A percentile compares a stretch with the other conserved stretches of the same genome.
phyloP scores from a whole-genome alignment of 2,797 vertebrate genomes.

The Ctenopoma kingsleyae region DNA sequence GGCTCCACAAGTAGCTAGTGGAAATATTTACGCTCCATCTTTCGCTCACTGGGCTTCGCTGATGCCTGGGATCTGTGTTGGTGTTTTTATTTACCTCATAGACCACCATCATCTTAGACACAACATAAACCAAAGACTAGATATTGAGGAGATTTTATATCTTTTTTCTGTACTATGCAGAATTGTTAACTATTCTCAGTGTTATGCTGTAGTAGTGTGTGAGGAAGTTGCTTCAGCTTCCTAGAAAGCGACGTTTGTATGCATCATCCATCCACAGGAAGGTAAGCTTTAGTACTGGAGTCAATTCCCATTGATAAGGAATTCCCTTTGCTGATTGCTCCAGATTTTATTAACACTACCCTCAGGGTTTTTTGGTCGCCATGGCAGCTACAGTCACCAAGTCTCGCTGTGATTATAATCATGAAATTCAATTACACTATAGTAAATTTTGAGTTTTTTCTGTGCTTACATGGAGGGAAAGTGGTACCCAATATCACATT shows the following conservation, averaged over 20 bases:
- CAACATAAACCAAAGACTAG: slow-evolving; percentile 44
- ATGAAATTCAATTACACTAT: slow-evolving; percentile 53
- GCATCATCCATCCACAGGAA: slow-evolving; percentile 50
- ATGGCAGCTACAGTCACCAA: slow-evolving; percentile 51
- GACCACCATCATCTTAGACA: slow-evolving; percentile 59
- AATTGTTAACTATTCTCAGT: slow-evolving; percentile 34
- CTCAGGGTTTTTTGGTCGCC: slow-evolving; percentile 51
- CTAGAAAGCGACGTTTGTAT: slow-evolving; percentile 61
- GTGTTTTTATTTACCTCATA: slow-evolving; percentile 66
- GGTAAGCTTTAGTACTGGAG: slow-evolving; percentile 35
- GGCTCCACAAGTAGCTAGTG: slow-evolving; percentile 71
- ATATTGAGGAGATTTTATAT: slow-evolving; percentile 46
- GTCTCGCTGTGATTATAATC: slow-evolving; percentile 49
- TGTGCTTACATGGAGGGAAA: slow-evolving; percentile 10
- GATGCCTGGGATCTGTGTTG: slow-evolving; percentile 52
- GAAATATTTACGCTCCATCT: slow-evolving; percentile 76
- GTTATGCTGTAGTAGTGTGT: slow-evolving; percentile 24
- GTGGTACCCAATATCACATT: slow-evolving; percentile 8
- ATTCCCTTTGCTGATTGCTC: slow-evolving; percentile 50
- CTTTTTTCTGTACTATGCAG: slow-evolving; percentile 45
- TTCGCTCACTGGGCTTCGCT: slow-evolving; percentile 48
- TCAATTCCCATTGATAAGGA: slow-evolving; percentile 67
- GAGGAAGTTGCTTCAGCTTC: slow-evolving; percentile 52
- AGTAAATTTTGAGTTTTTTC: slow-evolving; percentile 15
- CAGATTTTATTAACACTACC: slow-evolving; percentile 51